Conservation (phyloP, 1,140 invertebrate species). For the Aphelenchoides besseyi region DNA sequence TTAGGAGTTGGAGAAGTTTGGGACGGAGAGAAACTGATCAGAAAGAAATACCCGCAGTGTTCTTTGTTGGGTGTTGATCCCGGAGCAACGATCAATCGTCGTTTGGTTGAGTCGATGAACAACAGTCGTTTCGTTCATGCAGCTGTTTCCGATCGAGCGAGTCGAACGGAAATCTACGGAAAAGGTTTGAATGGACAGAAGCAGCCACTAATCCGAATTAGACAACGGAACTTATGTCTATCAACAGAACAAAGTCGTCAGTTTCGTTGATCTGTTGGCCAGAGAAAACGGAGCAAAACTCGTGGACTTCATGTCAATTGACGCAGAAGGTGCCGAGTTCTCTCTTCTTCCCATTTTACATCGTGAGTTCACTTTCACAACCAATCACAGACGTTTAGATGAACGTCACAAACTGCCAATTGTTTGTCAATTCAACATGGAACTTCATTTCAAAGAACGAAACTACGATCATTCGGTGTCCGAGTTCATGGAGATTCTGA, state of each 20-base stretch:
- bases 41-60: not conserved
- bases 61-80: not conserved
- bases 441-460: not conserved
- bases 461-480: not conserved
- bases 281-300: not conserved
- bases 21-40: not conserved
- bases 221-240: slow-evolving; percentile 1
- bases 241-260: not conserved
- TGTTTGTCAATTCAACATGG: slow-evolving; percentile 14
- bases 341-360: not conserved
- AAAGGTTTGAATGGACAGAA: slow-evolving; percentile 2
- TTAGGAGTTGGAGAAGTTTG: not conserved
- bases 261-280: not conserved
- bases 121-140: slow-evolving; percentile 14
- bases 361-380: not conserved
- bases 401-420: not conserved
- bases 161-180: not conserved
- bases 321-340: slow-evolving; percentile 5
- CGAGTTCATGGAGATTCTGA: not conserved
- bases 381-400: not conserved
- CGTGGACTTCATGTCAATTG: slow-evolving; percentile 1
- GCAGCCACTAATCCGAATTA: not conserved
- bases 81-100: not conserved
- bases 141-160: not conserved
- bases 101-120: not conserved